A percentile compares a stretch with the other conserved stretches of the same genome.
Evolutionary conservation across 2,888 invertebrate species (phyloP).

Genomic region (Argyra leucocephala): DNA sequence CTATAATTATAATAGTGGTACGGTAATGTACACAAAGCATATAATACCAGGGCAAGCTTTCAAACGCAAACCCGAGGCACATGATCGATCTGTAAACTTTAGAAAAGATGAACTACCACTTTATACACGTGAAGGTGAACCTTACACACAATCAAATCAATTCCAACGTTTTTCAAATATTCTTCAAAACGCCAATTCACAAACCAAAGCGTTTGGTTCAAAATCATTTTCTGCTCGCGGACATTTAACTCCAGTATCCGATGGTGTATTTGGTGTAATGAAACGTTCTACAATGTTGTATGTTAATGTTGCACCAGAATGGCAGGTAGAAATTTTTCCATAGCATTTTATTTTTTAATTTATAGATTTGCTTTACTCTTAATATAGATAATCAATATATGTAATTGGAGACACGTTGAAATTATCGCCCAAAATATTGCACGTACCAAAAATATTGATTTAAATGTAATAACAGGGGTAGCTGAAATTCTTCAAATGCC

Average conservation of each 20-base stretch:
- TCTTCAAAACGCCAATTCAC: too few species aligned
- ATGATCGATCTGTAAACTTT: too few species aligned
- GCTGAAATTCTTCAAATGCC: slow-evolving; percentile 38
- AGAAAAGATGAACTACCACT: too few species aligned
- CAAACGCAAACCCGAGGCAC: too few species aligned
- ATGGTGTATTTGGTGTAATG: slow-evolving; percentile 42
- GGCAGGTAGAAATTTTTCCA: slow-evolving; percentile 33
- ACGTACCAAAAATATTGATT: slow-evolving; percentile 29
- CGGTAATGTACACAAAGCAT: too few species aligned
- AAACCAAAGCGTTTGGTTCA: too few species aligned
- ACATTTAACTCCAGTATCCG: slow-evolving; percentile 45
- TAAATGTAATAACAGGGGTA: slow-evolving; percentile 43
- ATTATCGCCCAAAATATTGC: slow-evolving; percentile 38
- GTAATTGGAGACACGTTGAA: slow-evolving; percentile 45
- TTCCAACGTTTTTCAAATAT: too few species aligned
- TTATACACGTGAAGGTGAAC: too few species aligned
- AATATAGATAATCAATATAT: slow-evolving; percentile 36
- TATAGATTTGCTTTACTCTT: background rate
- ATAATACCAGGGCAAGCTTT: too few species aligned
- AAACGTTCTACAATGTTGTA: slow-evolving; percentile 46
- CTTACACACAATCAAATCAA: too few species aligned
- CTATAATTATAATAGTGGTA: too few species aligned
- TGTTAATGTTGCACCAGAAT: slow-evolving; percentile 45
- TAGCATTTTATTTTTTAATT: background rate
- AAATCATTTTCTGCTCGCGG: slow-evolving; percentile 42